Conservation (phyloP, 2,888 invertebrate species). For the Gisinianus flammeolus region DNA sequence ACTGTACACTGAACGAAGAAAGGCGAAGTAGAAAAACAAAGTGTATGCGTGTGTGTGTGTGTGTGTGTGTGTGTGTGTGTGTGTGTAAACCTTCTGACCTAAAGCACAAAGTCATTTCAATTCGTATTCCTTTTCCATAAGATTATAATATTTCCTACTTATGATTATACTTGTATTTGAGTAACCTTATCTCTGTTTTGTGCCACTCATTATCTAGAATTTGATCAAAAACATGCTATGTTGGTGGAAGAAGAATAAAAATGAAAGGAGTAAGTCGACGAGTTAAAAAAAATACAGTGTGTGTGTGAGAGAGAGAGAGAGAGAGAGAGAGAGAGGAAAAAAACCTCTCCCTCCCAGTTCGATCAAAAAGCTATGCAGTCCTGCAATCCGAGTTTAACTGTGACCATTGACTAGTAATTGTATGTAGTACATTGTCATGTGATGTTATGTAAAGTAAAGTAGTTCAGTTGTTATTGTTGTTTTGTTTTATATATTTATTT, state of each 20-base stretch:
- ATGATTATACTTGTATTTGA: conserved; percentile 31
- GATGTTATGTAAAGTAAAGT: background rate
- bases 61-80: conserved; percentile 2
- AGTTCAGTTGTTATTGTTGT: background rate
- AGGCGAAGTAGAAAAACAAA: background rate
- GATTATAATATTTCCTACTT: conserved; percentile 36
- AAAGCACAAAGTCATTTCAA: conserved; percentile 4
- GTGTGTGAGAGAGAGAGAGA: background rate
- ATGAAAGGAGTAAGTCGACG: conserved; percentile 28
- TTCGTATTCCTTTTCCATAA: conserved; percentile 10
- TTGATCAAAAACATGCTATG: conserved; percentile 32
- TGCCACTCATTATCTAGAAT: conserved; percentile 33
- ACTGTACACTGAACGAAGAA: background rate
- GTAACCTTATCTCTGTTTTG: conserved; percentile 36
- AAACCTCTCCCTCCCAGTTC: conserved; percentile 7
- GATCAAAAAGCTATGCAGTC: background rate
- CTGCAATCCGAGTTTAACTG: background rate
- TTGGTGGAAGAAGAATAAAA: conserved; percentile 15
- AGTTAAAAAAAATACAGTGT: background rate
- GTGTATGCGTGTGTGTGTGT: background rate
- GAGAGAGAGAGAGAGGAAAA: conserved; percentile 15
- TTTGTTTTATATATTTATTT: background rate
- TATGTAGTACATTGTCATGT: conserved; percentile 21
- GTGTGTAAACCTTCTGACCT: conserved; percentile 14
- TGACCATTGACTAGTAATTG: conserved; percentile 22